Evolutionary conservation across 2,888 invertebrate genomes (phyloP).

Genomic region (Boloria selene): DNA sequence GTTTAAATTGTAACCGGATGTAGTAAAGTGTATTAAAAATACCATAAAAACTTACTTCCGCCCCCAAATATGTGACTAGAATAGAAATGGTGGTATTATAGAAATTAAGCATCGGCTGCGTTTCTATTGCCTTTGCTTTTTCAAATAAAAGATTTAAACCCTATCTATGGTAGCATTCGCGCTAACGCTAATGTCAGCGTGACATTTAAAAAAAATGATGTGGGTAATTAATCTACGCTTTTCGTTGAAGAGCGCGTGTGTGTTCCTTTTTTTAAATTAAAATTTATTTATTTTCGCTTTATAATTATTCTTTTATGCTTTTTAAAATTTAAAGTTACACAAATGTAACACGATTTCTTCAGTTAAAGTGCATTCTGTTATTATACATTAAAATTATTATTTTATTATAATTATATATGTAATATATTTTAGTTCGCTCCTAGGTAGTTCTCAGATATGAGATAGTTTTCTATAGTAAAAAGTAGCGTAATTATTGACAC

Average conservation of each 20-base stretch:
- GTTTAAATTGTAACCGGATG: slow-evolving; percentile 54
- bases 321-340: too few species aligned
- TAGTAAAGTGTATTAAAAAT: slow-evolving; percentile 57
- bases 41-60: slow-evolving; percentile 62
- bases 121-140: slow-evolving; percentile 41
- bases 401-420: too few species aligned
- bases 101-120: slow-evolving; percentile 41
- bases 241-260: not conserved
- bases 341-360: too few species aligned
- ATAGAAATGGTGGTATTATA: slow-evolving; percentile 69
- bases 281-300: not conserved
- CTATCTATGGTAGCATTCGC: slow-evolving; percentile 67
- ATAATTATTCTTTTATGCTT: not conserved
- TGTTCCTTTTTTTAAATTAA: not conserved
- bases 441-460: too few species aligned
- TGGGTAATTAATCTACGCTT: slow-evolving; percentile 42
- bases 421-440: too few species aligned
- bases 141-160: slow-evolving; percentile 49
- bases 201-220: slow-evolving; percentile 60
- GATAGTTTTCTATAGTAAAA: too few species aligned
- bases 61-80: slow-evolving; percentile 64
- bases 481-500: too few species aligned
- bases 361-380: too few species aligned
- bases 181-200: slow-evolving; percentile 65
- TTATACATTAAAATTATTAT: too few species aligned